Evolutionary conservation across 2,888 invertebrate species (phyloP), one percentile per base, ranked within the genome.

Genomic region (Parascotia fuliginaria): DNA sequence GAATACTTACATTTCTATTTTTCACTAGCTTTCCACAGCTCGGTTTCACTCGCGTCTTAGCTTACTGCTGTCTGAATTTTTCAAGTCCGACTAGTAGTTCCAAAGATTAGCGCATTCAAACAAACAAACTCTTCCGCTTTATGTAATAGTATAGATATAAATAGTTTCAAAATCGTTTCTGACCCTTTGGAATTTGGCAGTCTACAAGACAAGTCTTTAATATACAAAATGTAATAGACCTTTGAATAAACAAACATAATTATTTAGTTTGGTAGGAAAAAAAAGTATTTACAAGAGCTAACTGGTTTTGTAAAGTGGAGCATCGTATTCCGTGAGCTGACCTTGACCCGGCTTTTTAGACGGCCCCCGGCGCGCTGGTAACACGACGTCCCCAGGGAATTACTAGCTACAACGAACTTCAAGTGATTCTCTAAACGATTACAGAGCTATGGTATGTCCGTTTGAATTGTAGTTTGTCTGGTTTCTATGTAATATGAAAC

Each of bases 301-400:
- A 66, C 59, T 58, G 52, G 57, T 59, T 60, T 63, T 57, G 53
- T 52, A 61, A 48, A 70, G 53, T 68, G 48, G 60, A 65, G 53
- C 65, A 57, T 60, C 49, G 51, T 62, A 51, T 56, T 63, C 47
- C 52, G 63, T 36, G 46, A 24, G 36, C n/a, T 55, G 63, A 43
- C 73, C 73, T 73, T 73, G 73, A 70, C 73, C 73, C 41, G 45
- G 27, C 55, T 54, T 52, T 59, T 47, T 44, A 49, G 27, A 43
- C 50, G 44, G 55, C 43, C 51, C 41, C 42, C 51, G 37, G 55
- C 57, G 52, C 54, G 53, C 48, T 49, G 53, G 60, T 52, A 55
- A 32, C 53, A 51, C 24, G 55, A 57, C 50, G 52, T 48, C 55
- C 52, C 53, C 38, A 41, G 49, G 47, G 49, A 55, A 46, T 51